These are phyloP conservation scores for Plemyria rubiginata DNA, from an alignment of 2,888 invertebrate genomes.

Conservation along the genomic window DNA sequence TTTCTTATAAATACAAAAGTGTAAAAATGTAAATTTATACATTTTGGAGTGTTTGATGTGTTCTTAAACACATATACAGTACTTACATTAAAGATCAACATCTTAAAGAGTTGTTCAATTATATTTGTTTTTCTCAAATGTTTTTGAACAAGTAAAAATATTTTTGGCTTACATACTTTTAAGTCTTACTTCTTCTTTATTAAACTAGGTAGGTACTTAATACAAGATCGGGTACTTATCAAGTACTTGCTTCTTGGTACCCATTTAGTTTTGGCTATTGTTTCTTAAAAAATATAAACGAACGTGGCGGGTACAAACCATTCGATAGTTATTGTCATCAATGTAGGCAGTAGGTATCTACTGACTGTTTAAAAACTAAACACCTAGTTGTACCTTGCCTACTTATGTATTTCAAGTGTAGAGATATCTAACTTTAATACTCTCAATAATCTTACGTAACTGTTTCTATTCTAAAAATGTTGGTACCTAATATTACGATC, in stretches of 20 bases:
- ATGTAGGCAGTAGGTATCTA: background rate
- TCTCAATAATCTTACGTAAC: constrained; percentile 25
- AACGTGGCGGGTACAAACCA: background rate
- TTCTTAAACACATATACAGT: constrained; percentile 50
- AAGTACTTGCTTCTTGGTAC: background rate
- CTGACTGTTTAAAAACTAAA: background rate
- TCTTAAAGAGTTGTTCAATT: constrained; percentile 45
- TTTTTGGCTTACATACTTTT: constrained; percentile 14
- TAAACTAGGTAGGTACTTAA: constrained; percentile 7
- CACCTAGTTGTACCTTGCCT: too few species aligned
- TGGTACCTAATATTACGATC: constrained; percentile 31
- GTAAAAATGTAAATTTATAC: constrained; percentile 60
- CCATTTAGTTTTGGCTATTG: constrained; percentile 1
- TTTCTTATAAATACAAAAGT: constrained; percentile 58
- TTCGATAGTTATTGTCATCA: background rate
- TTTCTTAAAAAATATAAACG: background rate
- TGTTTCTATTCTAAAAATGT: constrained; percentile 21
- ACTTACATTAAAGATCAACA: constrained; percentile 51
- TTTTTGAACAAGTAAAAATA: constrained; percentile 30
- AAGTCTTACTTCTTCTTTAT: constrained; percentile 7
- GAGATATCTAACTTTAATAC: background rate
- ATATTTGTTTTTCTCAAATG: constrained; percentile 46
- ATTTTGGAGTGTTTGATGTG: constrained; percentile 62
- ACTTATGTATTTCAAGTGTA: background rate
- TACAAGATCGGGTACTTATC: background rate